Evolutionary conservation across 2,797 vertebrate species (phyloP).

Genomic region (Leptatherina wallacei): DNA sequence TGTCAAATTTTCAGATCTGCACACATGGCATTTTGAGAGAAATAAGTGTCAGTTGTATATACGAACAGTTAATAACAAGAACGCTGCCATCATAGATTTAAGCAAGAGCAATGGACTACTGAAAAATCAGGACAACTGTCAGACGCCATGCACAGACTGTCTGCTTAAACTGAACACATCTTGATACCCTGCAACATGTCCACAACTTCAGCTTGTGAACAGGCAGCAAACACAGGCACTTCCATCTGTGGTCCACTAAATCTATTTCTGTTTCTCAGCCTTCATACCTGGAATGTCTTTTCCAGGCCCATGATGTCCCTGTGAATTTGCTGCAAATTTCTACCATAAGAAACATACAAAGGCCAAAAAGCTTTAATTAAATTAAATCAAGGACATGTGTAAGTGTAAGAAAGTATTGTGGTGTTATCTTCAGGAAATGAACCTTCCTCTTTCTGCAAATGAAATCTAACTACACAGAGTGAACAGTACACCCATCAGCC

Average conservation of each 20-base stretch:
- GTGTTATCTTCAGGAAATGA: neutral
- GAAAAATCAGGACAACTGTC: constrained; percentile 18
- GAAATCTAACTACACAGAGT: constrained; percentile 8
- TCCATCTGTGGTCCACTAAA: neutral
- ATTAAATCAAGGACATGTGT: constrained; percentile 2
- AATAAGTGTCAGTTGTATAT: constrained; percentile 35
- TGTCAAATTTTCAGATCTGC: constrained; percentile 69
- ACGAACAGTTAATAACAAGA: constrained; percentile 39
- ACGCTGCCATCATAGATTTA: constrained; percentile 41
- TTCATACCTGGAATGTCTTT: neutral
- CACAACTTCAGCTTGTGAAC: neutral
- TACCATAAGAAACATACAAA: neutral
- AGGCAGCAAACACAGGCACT: neutral
- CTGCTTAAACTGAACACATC: neutral
- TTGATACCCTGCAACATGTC: neutral
- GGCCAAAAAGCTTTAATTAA: neutral
- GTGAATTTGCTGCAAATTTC: neutral
- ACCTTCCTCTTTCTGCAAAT: constrained; percentile 9
- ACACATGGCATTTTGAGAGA: constrained; percentile 54
- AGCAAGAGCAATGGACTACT: constrained; percentile 40
- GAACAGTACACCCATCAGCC: constrained; percentile 18
- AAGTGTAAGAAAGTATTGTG: neutral
- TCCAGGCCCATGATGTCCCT: neutral
- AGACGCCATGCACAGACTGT: neutral
- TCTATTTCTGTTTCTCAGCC: neutral